Conservation (phyloP, 2,113 vertebrate genomes). For the Mastomys natalensis region DNA sequence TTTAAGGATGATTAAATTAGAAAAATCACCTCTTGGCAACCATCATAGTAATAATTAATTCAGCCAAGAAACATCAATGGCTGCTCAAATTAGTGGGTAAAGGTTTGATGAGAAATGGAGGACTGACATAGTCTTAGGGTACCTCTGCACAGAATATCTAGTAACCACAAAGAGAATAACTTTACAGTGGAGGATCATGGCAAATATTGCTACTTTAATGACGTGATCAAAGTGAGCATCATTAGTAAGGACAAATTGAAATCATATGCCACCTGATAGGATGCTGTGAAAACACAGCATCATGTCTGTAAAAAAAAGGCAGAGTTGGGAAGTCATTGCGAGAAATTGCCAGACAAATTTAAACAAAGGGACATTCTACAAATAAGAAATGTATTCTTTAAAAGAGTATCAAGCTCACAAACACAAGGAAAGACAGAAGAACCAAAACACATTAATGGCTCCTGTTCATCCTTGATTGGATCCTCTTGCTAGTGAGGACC, state of each 20-base stretch:
- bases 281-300: slow-evolving; percentile 40
- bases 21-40: slow-evolving; percentile 71
- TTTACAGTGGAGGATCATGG: slow-evolving; percentile 60
- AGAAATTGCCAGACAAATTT: slow-evolving; percentile 46
- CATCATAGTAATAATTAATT: slow-evolving; percentile 75
- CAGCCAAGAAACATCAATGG: slow-evolving; percentile 73
- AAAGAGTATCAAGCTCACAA: slow-evolving; percentile 32
- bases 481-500: not conserved
- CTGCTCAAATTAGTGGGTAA: slow-evolving; percentile 66
- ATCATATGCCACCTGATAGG: slow-evolving; percentile 66
- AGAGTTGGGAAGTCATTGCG: slow-evolving; percentile 49
- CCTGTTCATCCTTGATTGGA: not conserved
- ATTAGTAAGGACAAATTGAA: slow-evolving; percentile 77
- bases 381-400: not conserved
- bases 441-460: not conserved
- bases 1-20: slow-evolving; percentile 64
- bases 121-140: slow-evolving; percentile 60
- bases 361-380: not conserved
- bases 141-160: slow-evolving; percentile 61
- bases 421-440: not conserved
- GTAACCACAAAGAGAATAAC: slow-evolving; percentile 74
- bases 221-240: slow-evolving; percentile 75
- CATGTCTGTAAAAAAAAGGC: not conserved
- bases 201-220: slow-evolving; percentile 71
- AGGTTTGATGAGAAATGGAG: slow-evolving; percentile 72